Evolutionary conservation across 2,113 vertebrate genomes (phyloP), one percentile per base, ranked within the genome.

Genomic region (Rissa tridactyla): DNA sequence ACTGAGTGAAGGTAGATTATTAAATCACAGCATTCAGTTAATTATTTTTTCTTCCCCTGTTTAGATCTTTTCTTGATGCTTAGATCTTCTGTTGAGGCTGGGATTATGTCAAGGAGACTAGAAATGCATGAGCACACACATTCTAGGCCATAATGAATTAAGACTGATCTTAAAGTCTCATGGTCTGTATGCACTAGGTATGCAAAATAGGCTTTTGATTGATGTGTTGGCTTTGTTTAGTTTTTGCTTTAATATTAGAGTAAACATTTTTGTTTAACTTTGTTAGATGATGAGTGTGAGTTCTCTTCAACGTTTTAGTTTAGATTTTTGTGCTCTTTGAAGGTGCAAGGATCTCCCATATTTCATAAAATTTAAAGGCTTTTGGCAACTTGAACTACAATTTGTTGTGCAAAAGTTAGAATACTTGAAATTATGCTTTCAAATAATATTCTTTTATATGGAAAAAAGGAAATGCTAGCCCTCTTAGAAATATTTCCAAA

Each of bases 371-470:
- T 21, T 46, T 55, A 65, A 94, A 92, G 57, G 61, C 61, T 88
- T 96, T 94, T 94, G 90, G 82, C 82, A 94, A 85, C 77, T 91
- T 86, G 86, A 69, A 91, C 46, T 94, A 62, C 78, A 49, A 23
- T 70, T 86, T 49, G 58, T 90, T 90, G 29, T 83, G 76, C 78
- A 91, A 49, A 83, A 96, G 58, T 92, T 76, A 77, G 58, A 87
- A 27, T 44, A 49, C 30, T 62, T 70, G 44, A 46, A 95, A 91
- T 71, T 40, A 36, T 0, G 13, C 81, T 92, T 94, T 90, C n/a
- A 73, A 78, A 52, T 75, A 57, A 20, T 62, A 34, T 10, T 36
- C 4, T 79, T 84, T 92, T 80, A 18, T 22, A 38, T 73, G 27
- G 55, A 65, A 89, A 91, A 68, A 79, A 79, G 12, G 36, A 82